Percentiles rank a stretch among this genome's conserved stretches.
Conservation (phyloP, 2,888 invertebrate species). For the Noctua comes region DNA sequence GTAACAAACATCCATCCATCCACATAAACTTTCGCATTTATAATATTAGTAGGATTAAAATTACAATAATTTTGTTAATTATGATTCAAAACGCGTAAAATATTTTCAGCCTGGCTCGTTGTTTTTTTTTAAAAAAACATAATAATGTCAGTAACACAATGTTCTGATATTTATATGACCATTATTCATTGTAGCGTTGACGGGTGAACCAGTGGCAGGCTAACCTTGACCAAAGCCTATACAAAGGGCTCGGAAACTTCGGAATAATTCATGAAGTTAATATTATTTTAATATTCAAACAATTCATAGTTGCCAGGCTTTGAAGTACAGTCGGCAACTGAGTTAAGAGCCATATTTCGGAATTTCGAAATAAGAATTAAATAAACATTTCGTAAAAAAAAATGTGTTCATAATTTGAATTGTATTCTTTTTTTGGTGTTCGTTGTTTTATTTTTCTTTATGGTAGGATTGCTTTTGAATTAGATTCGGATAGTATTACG, state of each 20-base stretch:
- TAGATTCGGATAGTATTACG: background rate
- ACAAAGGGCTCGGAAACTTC: conserved; percentile 40
- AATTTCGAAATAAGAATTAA: background rate
- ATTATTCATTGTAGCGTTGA: conserved; percentile 62
- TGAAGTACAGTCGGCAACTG: conserved; percentile 24
- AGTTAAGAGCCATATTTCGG: conserved; percentile 2
- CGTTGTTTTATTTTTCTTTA: background rate
- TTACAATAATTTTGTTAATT: background rate
- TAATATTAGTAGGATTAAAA: background rate
- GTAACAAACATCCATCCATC: too few relatives aligned
- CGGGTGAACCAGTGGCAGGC: conserved; percentile 39
- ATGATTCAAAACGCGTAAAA: conserved; percentile 19
- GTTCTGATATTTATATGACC: conserved; percentile 53
- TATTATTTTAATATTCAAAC: conserved; percentile 39
- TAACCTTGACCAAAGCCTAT: conserved; percentile 49
- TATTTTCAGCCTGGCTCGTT: conserved; percentile 4
- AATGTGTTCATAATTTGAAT: conserved; percentile 1
- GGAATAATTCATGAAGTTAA: conserved; percentile 55
- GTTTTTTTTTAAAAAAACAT: conserved; percentile 19
- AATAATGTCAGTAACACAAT: conserved; percentile 47
- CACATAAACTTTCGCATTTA: too few relatives aligned
- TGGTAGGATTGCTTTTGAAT: background rate
- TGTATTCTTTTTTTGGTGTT: background rate
- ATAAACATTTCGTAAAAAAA: background rate
- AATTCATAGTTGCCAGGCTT: conserved; percentile 29